Evolutionary conservation across 2,797 vertebrate species (phyloP).

Genomic region (Zalophus californianus): DNA sequence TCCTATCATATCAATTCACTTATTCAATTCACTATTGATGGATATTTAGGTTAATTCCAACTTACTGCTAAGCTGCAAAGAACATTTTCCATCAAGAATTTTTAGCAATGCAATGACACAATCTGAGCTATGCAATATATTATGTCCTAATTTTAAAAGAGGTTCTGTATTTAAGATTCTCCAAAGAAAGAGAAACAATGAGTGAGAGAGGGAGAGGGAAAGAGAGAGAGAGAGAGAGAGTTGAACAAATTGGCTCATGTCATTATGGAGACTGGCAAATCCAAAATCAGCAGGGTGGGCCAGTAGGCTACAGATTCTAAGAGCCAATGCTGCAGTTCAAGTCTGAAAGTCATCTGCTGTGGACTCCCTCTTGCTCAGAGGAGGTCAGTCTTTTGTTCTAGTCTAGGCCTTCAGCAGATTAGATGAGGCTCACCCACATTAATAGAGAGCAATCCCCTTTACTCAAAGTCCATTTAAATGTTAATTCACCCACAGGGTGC

Average conservation of each 20-base stretch:
- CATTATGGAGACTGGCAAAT: neutral
- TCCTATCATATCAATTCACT: neutral
- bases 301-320: neutral
- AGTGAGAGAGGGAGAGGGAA: no score
- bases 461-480: neutral
- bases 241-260: neutral
- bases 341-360: neutral
- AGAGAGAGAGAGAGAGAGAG: no score
- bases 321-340: neutral
- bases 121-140: neutral
- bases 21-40: neutral
- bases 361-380: neutral
- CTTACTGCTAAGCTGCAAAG: neutral
- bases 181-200: no score
- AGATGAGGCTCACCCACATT: neutral
- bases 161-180: neutral
- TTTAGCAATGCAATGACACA: neutral
- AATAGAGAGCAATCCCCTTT: neutral
- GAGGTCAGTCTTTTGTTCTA: neutral
- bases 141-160: neutral
- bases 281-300: neutral
- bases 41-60: conserved; percentile 15
- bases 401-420: neutral
- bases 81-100: conserved; percentile 31
- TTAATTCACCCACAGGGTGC: neutral